phyloP scores from a whole-genome alignment of 2,113 vertebrate genomes.

The Colossoma macropomum region DNA sequence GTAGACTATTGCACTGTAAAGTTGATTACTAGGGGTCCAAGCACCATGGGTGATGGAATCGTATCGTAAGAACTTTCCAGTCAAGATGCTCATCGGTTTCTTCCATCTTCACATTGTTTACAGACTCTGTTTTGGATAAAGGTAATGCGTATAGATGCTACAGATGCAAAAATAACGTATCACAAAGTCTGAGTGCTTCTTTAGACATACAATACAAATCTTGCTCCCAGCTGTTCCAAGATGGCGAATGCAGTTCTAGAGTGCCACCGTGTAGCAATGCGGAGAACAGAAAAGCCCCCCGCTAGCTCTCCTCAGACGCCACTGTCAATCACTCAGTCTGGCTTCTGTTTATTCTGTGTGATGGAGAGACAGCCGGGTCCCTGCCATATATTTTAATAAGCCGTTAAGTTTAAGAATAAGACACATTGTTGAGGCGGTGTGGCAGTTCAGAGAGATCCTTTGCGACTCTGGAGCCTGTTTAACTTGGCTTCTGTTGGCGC shows the following conservation, averaged over 20 bases:
- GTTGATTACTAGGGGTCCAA: background rate
- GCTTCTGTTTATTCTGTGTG: conserved; percentile 56
- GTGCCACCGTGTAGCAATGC: conserved; percentile 16
- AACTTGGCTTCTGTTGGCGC: conserved; percentile 64
- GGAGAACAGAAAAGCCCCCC: conserved; percentile 24
- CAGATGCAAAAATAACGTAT: conserved; percentile 2
- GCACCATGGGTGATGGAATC: background rate
- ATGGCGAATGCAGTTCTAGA: conserved; percentile 15
- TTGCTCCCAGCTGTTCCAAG: conserved; percentile 25
- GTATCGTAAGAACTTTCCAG: background rate
- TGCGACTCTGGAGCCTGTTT: conserved; percentile 71
- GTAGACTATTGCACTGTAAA: background rate
- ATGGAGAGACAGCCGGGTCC: conserved; percentile 55
- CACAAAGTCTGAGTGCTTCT: background rate
- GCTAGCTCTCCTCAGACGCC: conserved; percentile 43
- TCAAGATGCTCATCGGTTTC: background rate
- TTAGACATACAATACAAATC: background rate
- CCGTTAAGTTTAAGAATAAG: conserved; percentile 61
- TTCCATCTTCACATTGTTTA: background rate
- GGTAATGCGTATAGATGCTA: background rate
- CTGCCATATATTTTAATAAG: conserved; percentile 54
- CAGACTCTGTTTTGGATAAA: too few relatives aligned
- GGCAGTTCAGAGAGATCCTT: conserved; percentile 56
- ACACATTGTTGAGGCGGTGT: conserved; percentile 54
- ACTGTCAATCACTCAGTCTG: conserved; percentile 57